Base-by-base conservation (phyloP, 2,888 invertebrate genomes). In the Neoitamus cyanurus region DNA sequence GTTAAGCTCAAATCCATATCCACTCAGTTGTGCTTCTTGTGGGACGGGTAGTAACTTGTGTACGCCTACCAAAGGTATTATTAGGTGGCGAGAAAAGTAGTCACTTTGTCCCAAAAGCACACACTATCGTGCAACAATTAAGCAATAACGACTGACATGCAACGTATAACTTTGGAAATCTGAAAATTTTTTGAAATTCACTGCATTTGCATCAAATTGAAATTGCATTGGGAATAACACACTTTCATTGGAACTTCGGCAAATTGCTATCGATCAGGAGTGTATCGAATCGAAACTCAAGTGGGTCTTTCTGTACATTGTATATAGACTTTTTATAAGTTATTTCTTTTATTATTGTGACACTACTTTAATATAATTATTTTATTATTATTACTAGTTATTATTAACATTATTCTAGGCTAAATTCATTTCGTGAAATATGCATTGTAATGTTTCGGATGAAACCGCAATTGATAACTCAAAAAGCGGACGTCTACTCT, bases 111-210 rank as follows among this genome's bases (percentile, higher is more conserved):
- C 42, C 15, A 25, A 69, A 69, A 28, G 69, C 34, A 34, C 80
- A 68, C 13, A 9, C 30, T 34, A 28, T 78, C 58, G 30, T 80
- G 58, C 80, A 80, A 58, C 68, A 36, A 36, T 82, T 13, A 82
- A 82, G 69, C 69, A 82, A 83, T 72, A 83, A 15, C 30, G 83
- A 83, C 83, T 83, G 72, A 83, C 70, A 72, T 83, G 83, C 83
- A 83, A 72, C 70, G 70, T 70, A 46, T 83, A 46, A 83, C 13
- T 46, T 11, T 69, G 42, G 72, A 69, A 69, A 37, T 36, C 68
- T 80, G 28, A 82, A 70, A 68, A 69, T n/a, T 80, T 42, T 37
- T 7, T 20, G 34, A 75, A 75, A 46, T 28, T 46, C 28, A 68
- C 9, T 42, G 42, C 48, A 69, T 46, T 46, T 25, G 42, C 25